A percentile compares a stretch with the other conserved stretches of the same genome.
phyloP scores from a whole-genome alignment of 2,797 vertebrate species.

The Limnodromus scolopaceus region DNA sequence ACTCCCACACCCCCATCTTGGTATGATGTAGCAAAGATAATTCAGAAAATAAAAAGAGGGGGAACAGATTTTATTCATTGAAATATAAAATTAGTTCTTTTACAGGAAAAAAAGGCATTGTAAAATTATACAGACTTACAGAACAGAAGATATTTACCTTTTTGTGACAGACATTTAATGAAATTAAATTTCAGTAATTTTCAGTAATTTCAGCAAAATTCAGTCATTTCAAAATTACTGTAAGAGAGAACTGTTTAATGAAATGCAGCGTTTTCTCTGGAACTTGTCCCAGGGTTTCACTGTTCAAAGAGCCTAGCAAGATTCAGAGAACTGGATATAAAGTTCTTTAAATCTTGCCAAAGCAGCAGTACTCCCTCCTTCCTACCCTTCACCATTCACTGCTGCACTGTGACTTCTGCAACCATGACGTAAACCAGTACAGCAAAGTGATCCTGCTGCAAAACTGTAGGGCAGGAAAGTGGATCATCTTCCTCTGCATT shows the following conservation, averaged over 20 bases:
- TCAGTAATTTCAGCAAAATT: background rate
- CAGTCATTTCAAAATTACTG: background rate
- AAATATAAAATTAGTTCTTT: background rate
- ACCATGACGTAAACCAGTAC: background rate
- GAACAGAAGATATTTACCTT: background rate
- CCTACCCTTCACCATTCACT: background rate
- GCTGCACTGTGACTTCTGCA: background rate
- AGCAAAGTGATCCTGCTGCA: background rate
- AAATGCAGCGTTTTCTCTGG: background rate
- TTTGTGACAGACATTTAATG: background rate
- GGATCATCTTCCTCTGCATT: background rate
- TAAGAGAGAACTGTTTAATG: background rate
- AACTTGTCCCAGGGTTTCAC: background rate
- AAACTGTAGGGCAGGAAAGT: background rate
- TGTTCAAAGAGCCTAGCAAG: background rate
- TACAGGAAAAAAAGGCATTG: background rate
- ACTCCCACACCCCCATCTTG: accelerated
- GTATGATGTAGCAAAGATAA: background rate
- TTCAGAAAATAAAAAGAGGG: background rate
- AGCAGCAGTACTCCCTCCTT: background rate
- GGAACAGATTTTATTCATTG: background rate
- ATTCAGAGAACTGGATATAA: background rate
- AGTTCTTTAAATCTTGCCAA: background rate
- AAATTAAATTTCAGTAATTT: background rate
- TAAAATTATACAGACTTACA: background rate